Percentiles rank a stretch among this genome's conserved stretches.
phyloP scores from a whole-genome alignment of 2,888 invertebrate genomes.

The Conomelus anceps region DNA sequence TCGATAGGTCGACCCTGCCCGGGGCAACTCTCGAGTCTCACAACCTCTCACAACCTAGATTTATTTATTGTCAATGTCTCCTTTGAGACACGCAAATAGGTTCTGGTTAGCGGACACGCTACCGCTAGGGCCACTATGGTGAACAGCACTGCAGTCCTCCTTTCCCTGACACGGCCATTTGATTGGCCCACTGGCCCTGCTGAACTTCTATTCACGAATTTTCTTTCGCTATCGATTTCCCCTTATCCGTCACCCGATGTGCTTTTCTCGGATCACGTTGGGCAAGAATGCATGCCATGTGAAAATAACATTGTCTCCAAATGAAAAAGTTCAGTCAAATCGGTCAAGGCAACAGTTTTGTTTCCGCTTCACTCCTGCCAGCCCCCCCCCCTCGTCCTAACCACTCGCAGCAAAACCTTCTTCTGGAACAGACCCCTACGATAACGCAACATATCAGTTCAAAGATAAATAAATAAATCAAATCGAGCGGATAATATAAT shows the following conservation, averaged over 20 bases:
- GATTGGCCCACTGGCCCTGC: not conserved
- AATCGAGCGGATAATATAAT: too few species aligned
- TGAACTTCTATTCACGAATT: not conserved
- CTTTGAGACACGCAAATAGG: not conserved
- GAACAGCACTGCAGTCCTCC: not conserved
- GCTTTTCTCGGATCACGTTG: not conserved
- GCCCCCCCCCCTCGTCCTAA: not conserved
- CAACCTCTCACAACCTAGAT: not conserved
- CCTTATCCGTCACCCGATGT: not conserved
- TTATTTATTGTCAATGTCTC: not conserved
- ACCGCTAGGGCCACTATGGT: not conserved
- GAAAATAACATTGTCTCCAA: not conserved
- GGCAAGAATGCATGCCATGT: not conserved
- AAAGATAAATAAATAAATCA: too few species aligned
- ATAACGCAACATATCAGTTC: too few species aligned
- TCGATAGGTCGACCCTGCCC: not conserved
- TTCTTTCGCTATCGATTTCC: not conserved
- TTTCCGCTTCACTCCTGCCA: not conserved
- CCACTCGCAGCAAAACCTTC: too few species aligned
- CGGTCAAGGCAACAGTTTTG: not conserved
- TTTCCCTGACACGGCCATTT: not conserved
- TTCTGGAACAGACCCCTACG: too few species aligned
- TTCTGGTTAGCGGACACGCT: not conserved
- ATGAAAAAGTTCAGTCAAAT: not conserved
- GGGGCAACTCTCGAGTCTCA: not conserved